phyloP scores from a whole-genome alignment of 2,888 invertebrate genomes.

The Polydrusus pterygomalis region DNA sequence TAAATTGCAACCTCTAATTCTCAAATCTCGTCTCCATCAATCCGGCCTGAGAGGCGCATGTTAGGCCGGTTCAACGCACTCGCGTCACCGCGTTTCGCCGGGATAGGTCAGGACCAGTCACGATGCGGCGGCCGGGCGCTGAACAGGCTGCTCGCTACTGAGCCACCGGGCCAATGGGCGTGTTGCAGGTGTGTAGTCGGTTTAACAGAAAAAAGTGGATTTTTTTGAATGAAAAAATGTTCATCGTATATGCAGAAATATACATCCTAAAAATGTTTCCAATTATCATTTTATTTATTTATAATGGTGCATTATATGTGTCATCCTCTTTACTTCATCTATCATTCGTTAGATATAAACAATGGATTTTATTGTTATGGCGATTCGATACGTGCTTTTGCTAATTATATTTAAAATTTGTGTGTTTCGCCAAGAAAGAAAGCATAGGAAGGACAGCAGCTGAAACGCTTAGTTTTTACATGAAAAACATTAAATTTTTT shows the following conservation, averaged over 20 bases:
- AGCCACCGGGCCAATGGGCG: slow-evolving; percentile 63
- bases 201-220: slow-evolving; percentile 14
- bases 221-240: slow-evolving; percentile 18
- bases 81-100: slow-evolving; percentile 54
- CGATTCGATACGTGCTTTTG: too few relatives aligned
- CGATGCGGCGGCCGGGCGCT: slow-evolving; percentile 61
- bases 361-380: too few relatives aligned
- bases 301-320: too few relatives aligned
- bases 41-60: slow-evolving; percentile 51
- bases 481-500: too few relatives aligned
- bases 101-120: slow-evolving; percentile 68
- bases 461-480: too few relatives aligned
- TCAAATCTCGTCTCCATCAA: background rate
- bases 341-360: too few relatives aligned
- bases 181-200: slow-evolving; percentile 66
- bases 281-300: too few relatives aligned
- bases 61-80: slow-evolving; percentile 55
- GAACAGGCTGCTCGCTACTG: slow-evolving; percentile 45
- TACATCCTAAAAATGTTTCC: background rate
- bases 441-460: too few relatives aligned
- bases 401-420: too few relatives aligned
- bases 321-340: too few relatives aligned
- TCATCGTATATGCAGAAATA: background rate
- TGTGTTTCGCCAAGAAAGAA: too few relatives aligned
- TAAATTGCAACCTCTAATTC: background rate